Evolutionary conservation across 2,113 vertebrate genomes (phyloP).

Genomic region (Echinops telfairi): DNA sequence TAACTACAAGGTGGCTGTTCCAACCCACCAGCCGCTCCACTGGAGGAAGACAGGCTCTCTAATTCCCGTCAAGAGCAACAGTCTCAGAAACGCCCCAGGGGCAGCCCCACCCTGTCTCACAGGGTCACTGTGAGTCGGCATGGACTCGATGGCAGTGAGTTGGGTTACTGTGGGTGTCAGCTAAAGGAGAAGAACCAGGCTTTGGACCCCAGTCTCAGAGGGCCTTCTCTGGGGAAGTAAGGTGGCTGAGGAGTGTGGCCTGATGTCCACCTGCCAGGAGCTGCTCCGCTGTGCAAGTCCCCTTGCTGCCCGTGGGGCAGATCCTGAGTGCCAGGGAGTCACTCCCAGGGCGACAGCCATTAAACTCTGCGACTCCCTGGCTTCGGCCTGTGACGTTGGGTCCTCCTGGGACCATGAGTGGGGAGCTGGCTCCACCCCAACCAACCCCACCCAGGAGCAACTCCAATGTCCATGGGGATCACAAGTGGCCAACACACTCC

Average conservation of each 20-base stretch:
- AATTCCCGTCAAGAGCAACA: too few species aligned
- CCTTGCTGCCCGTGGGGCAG: neutral
- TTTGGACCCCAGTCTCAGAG: neutral
- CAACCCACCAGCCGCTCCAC: too few species aligned
- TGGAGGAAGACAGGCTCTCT: too few species aligned
- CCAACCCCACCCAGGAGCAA: neutral
- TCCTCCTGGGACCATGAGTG: neutral
- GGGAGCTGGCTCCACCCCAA: neutral
- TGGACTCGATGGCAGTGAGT: too few species aligned
- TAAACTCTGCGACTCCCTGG: neutral
- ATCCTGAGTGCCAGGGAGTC: neutral
- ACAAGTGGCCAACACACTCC: neutral
- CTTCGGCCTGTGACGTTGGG: neutral
- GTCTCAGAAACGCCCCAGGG: too few species aligned
- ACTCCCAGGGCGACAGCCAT: neutral
- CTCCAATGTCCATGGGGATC: neutral
- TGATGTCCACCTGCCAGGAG: neutral
- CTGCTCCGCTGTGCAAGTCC: neutral
- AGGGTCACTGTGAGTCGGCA: too few species aligned
- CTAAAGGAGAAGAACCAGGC: neutral
- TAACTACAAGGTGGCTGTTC: too few species aligned
- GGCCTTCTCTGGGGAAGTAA: neutral
- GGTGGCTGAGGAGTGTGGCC: neutral
- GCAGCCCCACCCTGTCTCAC: too few species aligned
- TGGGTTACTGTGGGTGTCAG: too few species aligned